Percentiles rank a stretch among this genome's conserved stretches.
These are phyloP conservation scores for Reticulitermes speratus DNA, from an alignment of 1,140 invertebrate species.

Conservation along the genomic window DNA sequence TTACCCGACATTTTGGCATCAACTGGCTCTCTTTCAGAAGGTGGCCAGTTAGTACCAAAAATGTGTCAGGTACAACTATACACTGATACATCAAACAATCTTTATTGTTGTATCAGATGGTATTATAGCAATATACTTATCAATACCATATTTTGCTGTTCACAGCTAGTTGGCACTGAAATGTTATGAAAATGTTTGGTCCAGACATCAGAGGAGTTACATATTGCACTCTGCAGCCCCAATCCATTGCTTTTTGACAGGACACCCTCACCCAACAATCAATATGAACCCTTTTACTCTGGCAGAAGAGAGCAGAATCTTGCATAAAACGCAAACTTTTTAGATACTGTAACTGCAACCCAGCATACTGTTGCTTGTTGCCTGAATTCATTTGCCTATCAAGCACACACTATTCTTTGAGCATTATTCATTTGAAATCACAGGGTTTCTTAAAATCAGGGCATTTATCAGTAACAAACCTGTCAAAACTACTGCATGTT, in stretches of 20 bases:
- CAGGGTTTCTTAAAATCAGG: constrained; percentile 10
- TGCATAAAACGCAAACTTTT: not conserved
- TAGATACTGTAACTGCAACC: constrained; percentile 31
- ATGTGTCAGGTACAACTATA: too few relatives aligned
- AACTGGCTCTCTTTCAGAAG: too few relatives aligned
- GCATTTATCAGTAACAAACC: not conserved
- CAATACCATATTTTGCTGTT: not conserved
- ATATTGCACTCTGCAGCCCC: not conserved
- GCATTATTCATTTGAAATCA: constrained; percentile 14
- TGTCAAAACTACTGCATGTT: not conserved
- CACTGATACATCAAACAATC: too few relatives aligned
- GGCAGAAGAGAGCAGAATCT: not conserved
- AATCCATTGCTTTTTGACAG: not conserved
- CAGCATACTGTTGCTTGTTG: constrained; percentile 23
- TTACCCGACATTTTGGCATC: too few relatives aligned
- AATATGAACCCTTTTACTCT: not conserved
- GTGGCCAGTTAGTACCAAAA: too few relatives aligned
- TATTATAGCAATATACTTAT: too few relatives aligned
- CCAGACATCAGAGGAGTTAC: not conserved
- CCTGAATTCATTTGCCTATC: not conserved
- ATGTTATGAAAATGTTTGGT: not conserved
- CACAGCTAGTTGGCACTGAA: not conserved
- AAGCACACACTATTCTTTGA: constrained; percentile 28
- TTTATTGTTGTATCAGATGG: too few relatives aligned
- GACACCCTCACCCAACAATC: not conserved